phyloP scores from a whole-genome alignment of 2,113 vertebrate species.

The Gallinago media region DNA sequence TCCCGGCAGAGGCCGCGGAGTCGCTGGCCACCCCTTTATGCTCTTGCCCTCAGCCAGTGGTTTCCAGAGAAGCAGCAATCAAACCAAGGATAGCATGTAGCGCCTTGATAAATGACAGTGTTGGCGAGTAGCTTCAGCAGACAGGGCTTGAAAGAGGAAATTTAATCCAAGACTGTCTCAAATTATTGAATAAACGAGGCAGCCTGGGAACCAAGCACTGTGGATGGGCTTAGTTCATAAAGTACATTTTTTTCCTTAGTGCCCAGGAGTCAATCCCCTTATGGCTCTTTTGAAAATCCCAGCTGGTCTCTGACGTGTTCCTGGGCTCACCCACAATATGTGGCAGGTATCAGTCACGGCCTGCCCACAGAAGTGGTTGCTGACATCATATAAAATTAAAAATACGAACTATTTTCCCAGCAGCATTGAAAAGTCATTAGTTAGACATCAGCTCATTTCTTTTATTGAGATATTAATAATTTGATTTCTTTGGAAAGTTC shows the following conservation, averaged over 20 bases:
- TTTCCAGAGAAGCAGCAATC: conserved; percentile 28
- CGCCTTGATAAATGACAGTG: conserved; percentile 21
- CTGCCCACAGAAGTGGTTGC: not conserved
- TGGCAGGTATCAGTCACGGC: not conserved
- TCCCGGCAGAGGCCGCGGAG: not conserved
- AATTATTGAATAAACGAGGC: conserved; percentile 3
- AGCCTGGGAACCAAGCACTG: conserved; percentile 42
- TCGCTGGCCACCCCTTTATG: not conserved
- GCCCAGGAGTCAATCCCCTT: not conserved
- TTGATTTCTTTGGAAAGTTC: not conserved
- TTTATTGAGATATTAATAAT: not conserved
- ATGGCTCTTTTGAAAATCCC: not conserved
- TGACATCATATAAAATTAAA: not conserved
- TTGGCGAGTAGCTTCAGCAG: conserved; percentile 4
- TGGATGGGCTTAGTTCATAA: conserved; percentile 4
- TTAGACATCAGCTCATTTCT: not conserved
- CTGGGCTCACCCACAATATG: not conserved
- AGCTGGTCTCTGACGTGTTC: not conserved
- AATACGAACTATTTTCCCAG: not conserved
- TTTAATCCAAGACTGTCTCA: conserved; percentile 35
- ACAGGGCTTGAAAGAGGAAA: not conserved
- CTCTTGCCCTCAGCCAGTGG: not conserved
- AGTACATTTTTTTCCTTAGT: not conserved
- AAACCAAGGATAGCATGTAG: not conserved
- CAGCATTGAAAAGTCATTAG: not conserved